Evolutionary conservation across 2,113 vertebrate species (phyloP).

Genomic region (Hyperopisus bebe): DNA sequence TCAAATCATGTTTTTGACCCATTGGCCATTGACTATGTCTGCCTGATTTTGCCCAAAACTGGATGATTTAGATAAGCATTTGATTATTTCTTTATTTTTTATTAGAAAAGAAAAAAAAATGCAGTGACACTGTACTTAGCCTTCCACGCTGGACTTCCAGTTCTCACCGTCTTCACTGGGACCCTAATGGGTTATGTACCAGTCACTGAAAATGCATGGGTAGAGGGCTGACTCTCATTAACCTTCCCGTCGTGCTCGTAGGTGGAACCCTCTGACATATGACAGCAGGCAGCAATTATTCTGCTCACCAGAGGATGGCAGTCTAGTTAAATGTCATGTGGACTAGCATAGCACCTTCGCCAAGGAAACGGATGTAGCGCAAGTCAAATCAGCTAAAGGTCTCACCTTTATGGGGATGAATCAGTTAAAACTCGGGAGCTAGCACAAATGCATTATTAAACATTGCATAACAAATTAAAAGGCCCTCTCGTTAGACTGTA

Average conservation of each 20-base stretch:
- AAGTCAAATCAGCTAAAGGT: not conserved
- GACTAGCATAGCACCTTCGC: not conserved
- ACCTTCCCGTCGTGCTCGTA: not conserved
- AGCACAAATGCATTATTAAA: not conserved
- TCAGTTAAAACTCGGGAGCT: not conserved
- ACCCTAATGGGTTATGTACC: not conserved
- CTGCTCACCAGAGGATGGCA: constrained; percentile 8
- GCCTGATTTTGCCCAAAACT: not conserved
- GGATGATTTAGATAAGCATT: not conserved
- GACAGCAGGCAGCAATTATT: not conserved
- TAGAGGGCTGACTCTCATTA: not conserved
- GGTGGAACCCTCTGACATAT: not conserved
- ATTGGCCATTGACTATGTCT: not conserved
- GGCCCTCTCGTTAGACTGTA: not conserved
- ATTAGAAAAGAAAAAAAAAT: not conserved
- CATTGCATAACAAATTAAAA: not conserved
- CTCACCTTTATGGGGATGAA: not conserved
- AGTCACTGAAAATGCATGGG: not conserved
- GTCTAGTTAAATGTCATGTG: not conserved
- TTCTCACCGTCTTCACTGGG: not conserved
- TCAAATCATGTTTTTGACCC: not conserved
- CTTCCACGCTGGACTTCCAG: not conserved
- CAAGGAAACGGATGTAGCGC: not conserved
- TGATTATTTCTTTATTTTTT: not conserved
- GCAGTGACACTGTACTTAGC: not conserved